These are phyloP conservation scores for Bhutanitis thaidina DNA, from an alignment of 2,888 invertebrate species.

Conservation along the genomic window DNA sequence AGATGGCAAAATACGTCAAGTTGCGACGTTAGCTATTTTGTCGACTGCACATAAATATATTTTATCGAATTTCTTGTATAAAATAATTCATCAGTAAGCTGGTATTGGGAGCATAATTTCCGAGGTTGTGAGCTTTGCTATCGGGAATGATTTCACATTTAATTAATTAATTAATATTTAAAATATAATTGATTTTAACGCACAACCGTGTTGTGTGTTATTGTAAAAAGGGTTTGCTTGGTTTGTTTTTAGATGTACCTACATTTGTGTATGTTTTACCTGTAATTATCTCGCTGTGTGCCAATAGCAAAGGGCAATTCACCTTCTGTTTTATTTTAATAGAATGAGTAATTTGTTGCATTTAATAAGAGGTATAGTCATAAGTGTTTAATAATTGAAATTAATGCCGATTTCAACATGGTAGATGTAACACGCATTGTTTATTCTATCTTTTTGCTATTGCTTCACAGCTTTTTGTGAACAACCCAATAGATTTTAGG, in stretches of 20 bases:
- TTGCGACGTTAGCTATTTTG: slow-evolving; percentile 30
- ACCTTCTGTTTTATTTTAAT: slow-evolving; percentile 21
- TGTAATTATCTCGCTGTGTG: slow-evolving; percentile 61
- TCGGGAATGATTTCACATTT: slow-evolving; percentile 75
- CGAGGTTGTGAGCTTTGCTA: slow-evolving; percentile 76
- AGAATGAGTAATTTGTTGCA: slow-evolving; percentile 27
- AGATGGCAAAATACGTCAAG: slow-evolving; percentile 15
- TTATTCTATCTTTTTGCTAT: slow-evolving; percentile 57
- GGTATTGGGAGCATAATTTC: slow-evolving; percentile 80
- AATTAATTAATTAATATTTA: slow-evolving; percentile 55
- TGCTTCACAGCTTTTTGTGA: slow-evolving; percentile 56
- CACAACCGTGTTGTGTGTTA: slow-evolving; percentile 71
- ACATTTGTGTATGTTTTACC: slow-evolving; percentile 64
- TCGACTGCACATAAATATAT: slow-evolving; percentile 46
- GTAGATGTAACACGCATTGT: slow-evolving; percentile 43
- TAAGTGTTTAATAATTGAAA: slow-evolving; percentile 38
- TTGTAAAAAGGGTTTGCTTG: slow-evolving; percentile 73
- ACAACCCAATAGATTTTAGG: slow-evolving; percentile 69
- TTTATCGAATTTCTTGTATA: slow-evolving; percentile 53
- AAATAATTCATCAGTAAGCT: slow-evolving; percentile 66
- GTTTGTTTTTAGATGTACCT: slow-evolving; percentile 69
- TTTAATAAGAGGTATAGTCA: slow-evolving; percentile 24
- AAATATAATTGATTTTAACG: slow-evolving; percentile 60
- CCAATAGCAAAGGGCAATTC: slow-evolving; percentile 65
- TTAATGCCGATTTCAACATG: slow-evolving; percentile 47